Conservation (phyloP, 2,113 vertebrate genomes). For the Phylloscopus trochilus region DNA sequence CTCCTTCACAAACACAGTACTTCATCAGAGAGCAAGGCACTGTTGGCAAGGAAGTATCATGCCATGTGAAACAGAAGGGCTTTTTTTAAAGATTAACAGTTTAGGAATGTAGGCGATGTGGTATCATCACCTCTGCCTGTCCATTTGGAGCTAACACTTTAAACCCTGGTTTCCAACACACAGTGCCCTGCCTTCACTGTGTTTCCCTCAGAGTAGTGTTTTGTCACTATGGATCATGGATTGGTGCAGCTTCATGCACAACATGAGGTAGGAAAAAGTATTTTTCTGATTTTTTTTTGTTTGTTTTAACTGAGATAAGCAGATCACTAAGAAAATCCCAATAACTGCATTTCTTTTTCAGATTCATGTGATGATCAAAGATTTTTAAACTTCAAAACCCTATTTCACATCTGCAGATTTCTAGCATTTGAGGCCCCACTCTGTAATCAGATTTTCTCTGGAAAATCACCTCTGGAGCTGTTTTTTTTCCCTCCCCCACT, state of each 20-base stretch:
- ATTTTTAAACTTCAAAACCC: neutral
- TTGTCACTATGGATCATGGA: neutral
- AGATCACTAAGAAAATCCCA: neutral
- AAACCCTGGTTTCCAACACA: neutral
- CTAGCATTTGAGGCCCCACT: neutral
- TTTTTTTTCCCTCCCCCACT: neutral
- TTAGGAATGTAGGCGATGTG: neutral
- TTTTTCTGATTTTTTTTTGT: neutral
- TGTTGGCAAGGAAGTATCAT: neutral
- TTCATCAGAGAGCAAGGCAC: neutral
- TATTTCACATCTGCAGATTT: neutral
- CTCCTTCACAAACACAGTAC: neutral
- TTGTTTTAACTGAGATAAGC: neutral
- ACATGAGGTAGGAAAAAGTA: neutral
- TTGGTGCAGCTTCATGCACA: neutral
- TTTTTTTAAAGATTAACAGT: neutral
- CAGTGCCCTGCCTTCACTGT: neutral
- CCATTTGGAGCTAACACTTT: neutral
- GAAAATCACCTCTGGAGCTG: neutral
- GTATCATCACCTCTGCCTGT: neutral
- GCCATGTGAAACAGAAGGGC: neutral
- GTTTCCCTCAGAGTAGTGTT: neutral
- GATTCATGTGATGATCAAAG: neutral
- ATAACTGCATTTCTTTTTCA: neutral
- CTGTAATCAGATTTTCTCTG: neutral